Percentiles rank a stretch among this genome's conserved stretches.
Conservation (phyloP, 2,113 vertebrate genomes). For the Pygoscelis antarcticus region DNA sequence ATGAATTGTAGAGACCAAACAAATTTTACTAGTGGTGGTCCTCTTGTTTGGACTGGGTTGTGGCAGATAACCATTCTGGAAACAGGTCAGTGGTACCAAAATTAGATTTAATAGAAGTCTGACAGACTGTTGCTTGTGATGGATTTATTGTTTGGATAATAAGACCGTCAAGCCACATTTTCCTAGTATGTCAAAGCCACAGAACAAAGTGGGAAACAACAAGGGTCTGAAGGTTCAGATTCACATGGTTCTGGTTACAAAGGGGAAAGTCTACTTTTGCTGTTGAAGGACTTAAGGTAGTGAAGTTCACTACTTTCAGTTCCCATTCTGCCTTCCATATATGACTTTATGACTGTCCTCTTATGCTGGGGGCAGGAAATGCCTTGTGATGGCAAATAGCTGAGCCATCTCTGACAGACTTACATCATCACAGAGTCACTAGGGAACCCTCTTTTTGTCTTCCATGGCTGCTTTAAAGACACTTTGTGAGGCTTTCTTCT, state of each 20-base stretch:
- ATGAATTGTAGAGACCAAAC: neutral
- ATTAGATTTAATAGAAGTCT: neutral
- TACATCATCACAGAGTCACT: constrained; percentile 6
- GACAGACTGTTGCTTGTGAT: neutral
- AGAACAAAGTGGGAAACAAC: constrained; percentile 14
- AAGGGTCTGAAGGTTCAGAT: neutral
- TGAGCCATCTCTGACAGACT: constrained; percentile 50
- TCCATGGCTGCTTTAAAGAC: constrained; percentile 57
- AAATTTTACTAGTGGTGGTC: neutral
- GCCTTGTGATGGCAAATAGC: constrained; percentile 35
- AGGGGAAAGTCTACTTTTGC: neutral
- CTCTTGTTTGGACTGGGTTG: neutral
- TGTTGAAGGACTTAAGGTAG: neutral
- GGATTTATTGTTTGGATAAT: neutral
- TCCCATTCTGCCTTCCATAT: neutral
- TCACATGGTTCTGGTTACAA: neutral
- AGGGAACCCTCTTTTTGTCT: constrained; percentile 43
- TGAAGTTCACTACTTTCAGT: neutral
- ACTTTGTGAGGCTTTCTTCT: constrained; percentile 61
- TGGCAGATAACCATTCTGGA: neutral
- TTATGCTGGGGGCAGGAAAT: constrained; percentile 25
- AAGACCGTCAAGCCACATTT: neutral
- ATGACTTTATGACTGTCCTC: constrained; percentile 20
- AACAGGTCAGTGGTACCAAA: neutral
- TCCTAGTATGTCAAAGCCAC: neutral